phyloP scores from a whole-genome alignment of 1,140 invertebrate genomes.

The Zaprionus vittiger region DNA sequence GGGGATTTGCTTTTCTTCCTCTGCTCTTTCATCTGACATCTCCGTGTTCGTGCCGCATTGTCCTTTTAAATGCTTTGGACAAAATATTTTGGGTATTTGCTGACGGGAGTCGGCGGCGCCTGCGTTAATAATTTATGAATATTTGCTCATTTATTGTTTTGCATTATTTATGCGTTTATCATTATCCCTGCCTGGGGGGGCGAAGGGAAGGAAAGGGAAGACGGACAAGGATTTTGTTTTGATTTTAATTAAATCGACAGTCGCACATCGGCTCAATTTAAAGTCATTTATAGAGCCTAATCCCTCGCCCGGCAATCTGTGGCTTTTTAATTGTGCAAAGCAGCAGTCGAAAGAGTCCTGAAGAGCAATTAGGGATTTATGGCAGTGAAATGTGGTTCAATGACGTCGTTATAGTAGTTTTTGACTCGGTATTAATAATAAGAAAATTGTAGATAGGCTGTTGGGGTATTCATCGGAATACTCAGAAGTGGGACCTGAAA shows the following conservation, averaged over 20 bases:
- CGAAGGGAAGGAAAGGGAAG: constrained; percentile 21
- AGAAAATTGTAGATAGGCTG: neutral
- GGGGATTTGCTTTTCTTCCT: constrained; percentile 77
- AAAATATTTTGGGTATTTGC: constrained; percentile 77
- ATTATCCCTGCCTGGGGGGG: constrained; percentile 51
- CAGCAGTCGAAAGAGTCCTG: constrained; percentile 3
- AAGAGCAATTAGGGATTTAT: constrained; percentile 19
- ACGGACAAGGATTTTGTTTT: constrained; percentile 72
- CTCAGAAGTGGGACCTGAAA: too few relatives aligned
- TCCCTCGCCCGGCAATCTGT: constrained; percentile 37
- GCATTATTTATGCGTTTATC: constrained; percentile 80
- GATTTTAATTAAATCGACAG: constrained; percentile 80
- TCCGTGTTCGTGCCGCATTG: constrained; percentile 72
- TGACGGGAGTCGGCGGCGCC: constrained; percentile 34
- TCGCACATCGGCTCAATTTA: constrained; percentile 71
- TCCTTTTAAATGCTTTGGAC: constrained; percentile 81
- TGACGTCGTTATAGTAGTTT: neutral
- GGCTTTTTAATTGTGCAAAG: constrained; percentile 8
- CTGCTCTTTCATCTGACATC: constrained; percentile 52
- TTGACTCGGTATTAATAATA: neutral
- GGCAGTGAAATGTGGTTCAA: neutral
- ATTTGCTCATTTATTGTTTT: constrained; percentile 82
- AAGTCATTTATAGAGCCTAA: constrained; percentile 69
- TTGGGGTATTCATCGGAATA: neutral
- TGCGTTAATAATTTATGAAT: constrained; percentile 81